Conservation (phyloP, 1,140 invertebrate species). For the Trichogramma pretiosum region DNA sequence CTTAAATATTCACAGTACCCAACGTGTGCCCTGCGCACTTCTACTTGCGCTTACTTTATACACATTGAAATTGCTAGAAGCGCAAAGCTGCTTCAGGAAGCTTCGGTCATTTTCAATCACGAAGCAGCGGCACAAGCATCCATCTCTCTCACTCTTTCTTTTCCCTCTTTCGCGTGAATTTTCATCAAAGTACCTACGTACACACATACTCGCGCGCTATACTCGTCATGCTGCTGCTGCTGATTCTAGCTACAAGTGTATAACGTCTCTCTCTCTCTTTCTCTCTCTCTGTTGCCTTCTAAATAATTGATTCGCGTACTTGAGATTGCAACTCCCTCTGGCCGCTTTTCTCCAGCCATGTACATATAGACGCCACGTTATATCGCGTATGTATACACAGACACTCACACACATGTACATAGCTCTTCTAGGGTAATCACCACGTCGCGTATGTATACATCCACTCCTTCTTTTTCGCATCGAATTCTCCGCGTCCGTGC, state of each 20-base stretch:
- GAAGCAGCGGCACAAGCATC: not conserved
- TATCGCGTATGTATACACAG: constrained; percentile 22
- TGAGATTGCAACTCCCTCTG: constrained; percentile 17
- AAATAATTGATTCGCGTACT: constrained; percentile 35
- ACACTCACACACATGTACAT: constrained; percentile 19
- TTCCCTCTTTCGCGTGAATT: constrained; percentile 13
- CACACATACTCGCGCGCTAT: too few relatives aligned
- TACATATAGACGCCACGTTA: too few relatives aligned
- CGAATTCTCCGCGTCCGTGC: constrained; percentile 9
- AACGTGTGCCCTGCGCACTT: too few relatives aligned
- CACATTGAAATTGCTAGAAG: not conserved
- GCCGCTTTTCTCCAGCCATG: constrained; percentile 23
- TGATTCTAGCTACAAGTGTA: not conserved
- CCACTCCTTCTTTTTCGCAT: constrained; percentile 25
- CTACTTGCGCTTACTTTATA: too few relatives aligned
- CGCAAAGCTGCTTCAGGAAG: not conserved
- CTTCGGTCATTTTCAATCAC: constrained; percentile 17
- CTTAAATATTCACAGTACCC: not conserved
- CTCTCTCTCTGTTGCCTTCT: constrained; percentile 26
- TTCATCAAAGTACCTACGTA: constrained; percentile 10
- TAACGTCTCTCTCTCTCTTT: constrained; percentile 18
- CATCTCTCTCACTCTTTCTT: not conserved
- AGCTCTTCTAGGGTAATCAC: constrained; percentile 35
- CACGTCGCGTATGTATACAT: too few relatives aligned
- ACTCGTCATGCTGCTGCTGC: too few relatives aligned